Evolutionary conservation across 2,888 invertebrate genomes (phyloP).

Genomic region (Capitulum mitella): DNA sequence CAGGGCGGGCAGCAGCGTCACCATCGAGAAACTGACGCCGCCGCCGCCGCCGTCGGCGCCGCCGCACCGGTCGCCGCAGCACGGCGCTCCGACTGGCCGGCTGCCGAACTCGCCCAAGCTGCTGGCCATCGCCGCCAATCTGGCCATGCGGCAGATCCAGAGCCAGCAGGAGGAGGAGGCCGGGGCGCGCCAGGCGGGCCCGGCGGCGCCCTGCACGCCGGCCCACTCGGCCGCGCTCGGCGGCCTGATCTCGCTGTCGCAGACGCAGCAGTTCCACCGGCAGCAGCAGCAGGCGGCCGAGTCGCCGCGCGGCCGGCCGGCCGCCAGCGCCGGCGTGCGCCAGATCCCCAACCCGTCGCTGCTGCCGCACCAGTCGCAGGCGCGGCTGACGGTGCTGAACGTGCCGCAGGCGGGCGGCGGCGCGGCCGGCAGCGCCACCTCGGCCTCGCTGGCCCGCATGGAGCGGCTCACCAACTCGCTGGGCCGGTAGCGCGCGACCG

Average conservation of each 20-base stretch:
- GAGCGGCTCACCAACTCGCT: conserved; percentile 2
- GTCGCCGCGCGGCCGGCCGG: neutral
- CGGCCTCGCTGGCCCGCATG: conserved; percentile 2
- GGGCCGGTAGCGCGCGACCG: neutral
- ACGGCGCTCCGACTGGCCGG: neutral
- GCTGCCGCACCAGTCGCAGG: conserved; percentile 2
- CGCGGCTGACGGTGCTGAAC: conserved; percentile 4
- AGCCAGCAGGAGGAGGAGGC: neutral
- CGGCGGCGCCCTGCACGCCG: neutral
- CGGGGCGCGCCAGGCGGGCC: neutral
- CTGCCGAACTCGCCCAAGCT: neutral
- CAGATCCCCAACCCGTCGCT: conserved; percentile 1
- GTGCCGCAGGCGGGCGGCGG: neutral
- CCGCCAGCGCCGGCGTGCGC: neutral
- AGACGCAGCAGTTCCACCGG: neutral
- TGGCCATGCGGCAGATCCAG: neutral
- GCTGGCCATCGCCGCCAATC: conserved; percentile 2
- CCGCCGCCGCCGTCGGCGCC: neutral
- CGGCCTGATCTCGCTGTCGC: neutral
- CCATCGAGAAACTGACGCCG: neutral
- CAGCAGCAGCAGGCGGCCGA: neutral
- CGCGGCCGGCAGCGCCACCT: neutral
- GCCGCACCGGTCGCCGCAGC: neutral
- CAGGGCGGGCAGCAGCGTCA: neutral
- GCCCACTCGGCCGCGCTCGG: neutral